These are phyloP conservation scores for Tetragonula carbonaria DNA, from an alignment of 2,888 invertebrate species.

Conservation along the genomic window DNA sequence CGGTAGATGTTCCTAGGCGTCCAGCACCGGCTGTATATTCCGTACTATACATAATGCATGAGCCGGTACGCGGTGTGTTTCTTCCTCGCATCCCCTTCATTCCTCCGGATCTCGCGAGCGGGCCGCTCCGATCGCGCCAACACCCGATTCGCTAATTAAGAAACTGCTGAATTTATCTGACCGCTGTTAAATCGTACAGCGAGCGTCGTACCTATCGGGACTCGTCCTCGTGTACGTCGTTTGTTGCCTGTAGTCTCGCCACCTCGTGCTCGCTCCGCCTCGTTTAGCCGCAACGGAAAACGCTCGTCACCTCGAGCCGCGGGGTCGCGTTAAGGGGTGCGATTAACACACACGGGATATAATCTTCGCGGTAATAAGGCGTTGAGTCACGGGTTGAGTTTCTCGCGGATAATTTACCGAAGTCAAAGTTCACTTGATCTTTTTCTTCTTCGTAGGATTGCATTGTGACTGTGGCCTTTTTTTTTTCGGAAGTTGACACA, in stretches of 20 bases:
- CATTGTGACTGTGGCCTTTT: background rate
- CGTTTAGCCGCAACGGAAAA: conserved; percentile 25
- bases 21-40: conserved; percentile 53
- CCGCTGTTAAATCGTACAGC: conserved; percentile 42
- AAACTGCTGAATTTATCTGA: conserved; percentile 46
- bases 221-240: background rate
- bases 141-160: conserved; percentile 64
- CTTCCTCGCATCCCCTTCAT: conserved; percentile 43
- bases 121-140: conserved; percentile 24
- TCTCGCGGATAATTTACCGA: background rate
- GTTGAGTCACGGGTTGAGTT: conserved; percentile 6
- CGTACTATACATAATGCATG: conserved; percentile 71
- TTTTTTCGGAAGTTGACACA: no score
- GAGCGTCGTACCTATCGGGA: conserved; percentile 9
- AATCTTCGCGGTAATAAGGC: conserved; percentile 34
- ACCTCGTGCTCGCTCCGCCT: background rate
- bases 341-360: conserved; percentile 37
- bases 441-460: background rate
- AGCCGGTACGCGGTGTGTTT: conserved; percentile 52
- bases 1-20: conserved; percentile 69
- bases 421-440: background rate
- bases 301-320: conserved; percentile 4
- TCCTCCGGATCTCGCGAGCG: conserved; percentile 28
- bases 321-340: conserved; percentile 10
- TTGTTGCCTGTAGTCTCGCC: background rate